Evolutionary conservation across 30 jellyfish, hydroid and myxozoan genomes (phyloP), one percentile per base, ranked within the genome.

Genomic region (Chrysaora quinquecirrha): DNA sequence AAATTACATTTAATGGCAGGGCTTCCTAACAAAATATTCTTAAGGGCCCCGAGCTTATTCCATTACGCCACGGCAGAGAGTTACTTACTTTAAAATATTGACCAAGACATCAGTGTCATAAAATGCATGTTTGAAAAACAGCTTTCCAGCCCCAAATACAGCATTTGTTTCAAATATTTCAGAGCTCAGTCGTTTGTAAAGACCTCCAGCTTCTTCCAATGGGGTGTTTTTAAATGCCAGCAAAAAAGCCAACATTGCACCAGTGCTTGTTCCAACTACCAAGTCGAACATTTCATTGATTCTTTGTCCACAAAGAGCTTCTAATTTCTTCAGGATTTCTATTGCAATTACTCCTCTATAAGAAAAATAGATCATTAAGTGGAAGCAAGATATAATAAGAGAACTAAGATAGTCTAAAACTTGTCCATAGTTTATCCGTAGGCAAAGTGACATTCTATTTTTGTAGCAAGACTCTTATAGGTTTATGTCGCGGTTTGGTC

Each of bases 201-300:
- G 64, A n/a, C 49, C 24, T 64, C 50, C 67, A 2, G 90, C 61
- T 65, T 89, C 92, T 1, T 61, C 49, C 82, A 89, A 62, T 35
- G 95, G 46, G 31, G 7, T 38, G 29, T 82, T 49, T 12, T 82
- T 66, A 49, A 82, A 63, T 21, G 85, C 97, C 30, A 89, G 30
- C 89, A 89, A 64, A 50, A 81, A 89, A 0, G 97, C 95, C 48
- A 89, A 66, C 30, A 89, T 48, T 24, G 97, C 97, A 33, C 97
- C 97, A 64, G 97, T 89, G 88, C 97, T 89, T 64, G 97, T 89
- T 12, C 97, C 97, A 14, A 89, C 95, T 12, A 89, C 71, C 82
- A 89, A 34, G 64, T 89, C 97, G 58, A 89, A 89, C 95, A 89
- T 64, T 34, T 89, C 97, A 61, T 64, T 85, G 0, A 89, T 67